Evolutionary conservation across 2,113 vertebrate species (phyloP), one percentile per base, ranked within the genome.

Genomic region (Salvelinus alpinus): DNA sequence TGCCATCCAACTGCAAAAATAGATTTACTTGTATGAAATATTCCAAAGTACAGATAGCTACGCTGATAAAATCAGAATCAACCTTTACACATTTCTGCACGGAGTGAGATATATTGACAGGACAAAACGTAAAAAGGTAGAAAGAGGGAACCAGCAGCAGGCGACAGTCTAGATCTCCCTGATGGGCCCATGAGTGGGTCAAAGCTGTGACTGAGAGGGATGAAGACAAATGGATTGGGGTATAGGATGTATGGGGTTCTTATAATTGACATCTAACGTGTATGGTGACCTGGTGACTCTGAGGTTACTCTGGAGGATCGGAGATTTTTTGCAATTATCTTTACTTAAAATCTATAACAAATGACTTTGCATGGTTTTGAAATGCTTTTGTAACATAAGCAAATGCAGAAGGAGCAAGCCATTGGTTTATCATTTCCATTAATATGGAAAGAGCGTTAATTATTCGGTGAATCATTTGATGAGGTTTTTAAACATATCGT

Each of bases 151-250:
- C 7, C 6, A 22, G 59, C 59, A 22, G 59, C 59, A 12, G 59
- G 59, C 72, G 9, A 44, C 38, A 44, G 38, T 11, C 8, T 11
- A 11, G 38, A 74, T 81, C 78, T 86, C 86, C 84, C 85, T 80
- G 78, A 78, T 88, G 85, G 86, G 85, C 76, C 74, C 73, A 76
- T 72, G 71, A 64, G 75, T 44, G 78, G 88, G 91, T 92, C 90
- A 91, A 44, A 71, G 85, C 84, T 87, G 85, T 84, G 87, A 90
- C 80, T 71, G 27, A 77, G 80, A 84, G 64, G 80, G 82, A 94
- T 93, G 92, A 94, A 94, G 94, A 94, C 91, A 88, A 92, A 94
- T 92, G 88, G 87, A 85, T 62, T 75, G 22, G 25, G 75, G 64
- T 78, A 81, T 34, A 64, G 87, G 83, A 89, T 81, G 70, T 75